These are phyloP conservation scores for Leptopterna dolabrata DNA, from an alignment of 2,888 invertebrate species.

Conservation along the genomic window DNA sequence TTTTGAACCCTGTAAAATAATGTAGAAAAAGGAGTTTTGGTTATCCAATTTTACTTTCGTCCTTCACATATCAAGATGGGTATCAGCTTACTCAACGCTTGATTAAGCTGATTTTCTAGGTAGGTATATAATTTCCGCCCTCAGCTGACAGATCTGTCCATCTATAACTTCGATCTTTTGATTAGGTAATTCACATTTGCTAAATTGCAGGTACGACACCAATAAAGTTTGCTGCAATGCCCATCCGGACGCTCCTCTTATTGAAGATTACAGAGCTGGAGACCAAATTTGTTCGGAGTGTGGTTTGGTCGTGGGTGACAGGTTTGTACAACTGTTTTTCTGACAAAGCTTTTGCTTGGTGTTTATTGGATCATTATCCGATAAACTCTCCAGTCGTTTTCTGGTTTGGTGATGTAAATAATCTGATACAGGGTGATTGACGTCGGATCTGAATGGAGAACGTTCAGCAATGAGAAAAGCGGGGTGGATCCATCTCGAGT, in stretches of 20 bases:
- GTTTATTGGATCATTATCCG: neutral
- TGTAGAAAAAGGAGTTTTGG: no score
- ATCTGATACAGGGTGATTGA: constrained; percentile 98
- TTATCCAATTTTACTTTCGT: no score
- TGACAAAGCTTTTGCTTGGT: neutral
- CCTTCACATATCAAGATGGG: no score
- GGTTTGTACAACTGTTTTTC: constrained; percentile 71
- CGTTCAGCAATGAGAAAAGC: constrained; percentile 97
- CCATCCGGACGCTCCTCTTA: constrained; percentile 95
- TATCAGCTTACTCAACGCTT: no score
- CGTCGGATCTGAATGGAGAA: constrained; percentile 99
- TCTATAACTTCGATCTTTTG: no score
- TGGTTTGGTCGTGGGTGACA: constrained; percentile 98
- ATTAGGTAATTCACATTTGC: no score
- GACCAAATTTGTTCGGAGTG: constrained; percentile 99
- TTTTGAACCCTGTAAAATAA: no score
- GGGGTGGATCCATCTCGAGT: constrained; percentile 99
- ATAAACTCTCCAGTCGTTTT: no score
- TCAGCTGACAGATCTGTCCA: no score
- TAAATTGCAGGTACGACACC: constrained; percentile 70
- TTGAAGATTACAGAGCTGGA: constrained; percentile 98
- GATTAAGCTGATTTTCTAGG: no score
- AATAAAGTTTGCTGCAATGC: constrained; percentile 90
- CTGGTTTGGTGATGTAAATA: no score
- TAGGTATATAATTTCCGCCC: no score